A percentile compares a stretch with the other conserved stretches of the same genome.
Conservation (phyloP, 2,888 invertebrate genomes). For the Marronus borbonicus region DNA sequence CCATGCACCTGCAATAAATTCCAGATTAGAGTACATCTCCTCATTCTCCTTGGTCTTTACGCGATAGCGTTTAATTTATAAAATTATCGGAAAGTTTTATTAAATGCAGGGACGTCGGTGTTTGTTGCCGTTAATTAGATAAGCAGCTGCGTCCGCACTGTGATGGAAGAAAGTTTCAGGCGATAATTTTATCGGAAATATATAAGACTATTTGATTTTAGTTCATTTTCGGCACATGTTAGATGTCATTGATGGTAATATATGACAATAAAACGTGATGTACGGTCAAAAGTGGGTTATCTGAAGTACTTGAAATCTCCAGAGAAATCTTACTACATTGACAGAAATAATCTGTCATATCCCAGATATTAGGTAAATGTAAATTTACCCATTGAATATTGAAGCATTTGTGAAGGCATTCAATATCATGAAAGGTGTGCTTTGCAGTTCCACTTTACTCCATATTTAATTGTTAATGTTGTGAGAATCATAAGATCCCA, state of each 20-base stretch:
- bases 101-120: neutral
- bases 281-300: too few relatives aligned
- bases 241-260: neutral
- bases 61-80: constrained; percentile 12
- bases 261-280: neutral
- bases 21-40: constrained; percentile 20
- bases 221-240: constrained; percentile 8
- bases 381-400: too few relatives aligned
- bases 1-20: constrained; percentile 30
- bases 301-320: neutral
- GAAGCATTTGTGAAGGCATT: too few relatives aligned
- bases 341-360: too few relatives aligned
- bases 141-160: constrained; percentile 7
- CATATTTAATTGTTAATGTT: too few relatives aligned
- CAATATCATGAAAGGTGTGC: too few relatives aligned
- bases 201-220: constrained; percentile 9
- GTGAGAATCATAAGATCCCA: too few relatives aligned
- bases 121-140: constrained; percentile 25
- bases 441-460: too few relatives aligned
- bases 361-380: too few relatives aligned
- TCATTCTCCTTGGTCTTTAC: neutral
- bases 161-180: neutral
- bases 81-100: constrained; percentile 12
- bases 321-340: too few relatives aligned
- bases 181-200: neutral